Base-by-base conservation (phyloP, 1,140 invertebrate species). In the Leguminivora glycinivorella region DNA sequence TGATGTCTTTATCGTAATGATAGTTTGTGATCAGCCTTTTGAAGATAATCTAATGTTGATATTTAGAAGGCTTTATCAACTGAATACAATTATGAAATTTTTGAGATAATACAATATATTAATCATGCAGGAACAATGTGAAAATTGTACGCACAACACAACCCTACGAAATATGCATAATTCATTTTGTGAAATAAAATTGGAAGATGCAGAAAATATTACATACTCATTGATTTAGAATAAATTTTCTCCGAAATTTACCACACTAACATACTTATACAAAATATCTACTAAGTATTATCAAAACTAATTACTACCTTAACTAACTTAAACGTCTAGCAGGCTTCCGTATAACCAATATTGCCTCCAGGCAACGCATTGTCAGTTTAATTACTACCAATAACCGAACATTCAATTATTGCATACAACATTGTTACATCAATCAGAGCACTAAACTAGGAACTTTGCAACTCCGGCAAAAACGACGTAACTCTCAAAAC, bases 301-400 rank as follows among this genome's bases (percentile, higher is more conserved):
- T n/a, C n/a, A n/a, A n/a, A n/a, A n/a, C n/a, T n/a, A n/a, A n/a
- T n/a, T n/a, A n/a, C n/a, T n/a, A n/a, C n/a, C n/a, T n/a, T n/a
- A n/a, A n/a, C n/a, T n/a, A n/a, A 38, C 34, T 38, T 38, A 38
- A 10, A 34, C 12, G 10, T 34, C 34, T 38, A 38, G 34, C 34
- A 38, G 34, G 14, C 10, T 12, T 14, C 10, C 34, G 34, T 2
- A 38, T 38, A 38, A 12, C 14, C 10, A 12, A 38, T 12, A 38
- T 14, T 38, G 34, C 34, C 34, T 38, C 1, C 10, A 52, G 47
- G 19, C 22, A 52, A 22, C 43, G 14, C 6, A 52, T 52, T 10
- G 47, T 52, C 47, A 52, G 47, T 52, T 52, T 52, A 52, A 52
- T 52, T 52, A 52, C 47, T 52, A 22, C 47, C 22, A 22, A 52